Conservation (phyloP, 2,797 vertebrate species). For the Notamacropus eugenii region DNA sequence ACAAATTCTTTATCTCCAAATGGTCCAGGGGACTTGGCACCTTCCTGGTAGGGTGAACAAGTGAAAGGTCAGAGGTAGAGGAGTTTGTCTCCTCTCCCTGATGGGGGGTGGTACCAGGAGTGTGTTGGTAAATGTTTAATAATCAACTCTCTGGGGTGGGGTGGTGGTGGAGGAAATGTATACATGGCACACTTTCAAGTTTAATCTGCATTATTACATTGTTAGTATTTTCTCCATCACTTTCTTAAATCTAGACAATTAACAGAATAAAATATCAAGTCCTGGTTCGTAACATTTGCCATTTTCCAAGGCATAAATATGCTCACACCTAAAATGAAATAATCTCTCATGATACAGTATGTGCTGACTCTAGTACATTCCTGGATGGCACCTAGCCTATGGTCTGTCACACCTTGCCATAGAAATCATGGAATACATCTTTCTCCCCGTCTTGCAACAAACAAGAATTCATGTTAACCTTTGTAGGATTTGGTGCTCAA, state of each 20-base stretch:
- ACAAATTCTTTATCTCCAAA: not conserved
- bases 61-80: not conserved
- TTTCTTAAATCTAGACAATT: not conserved
- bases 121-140: not conserved
- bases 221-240: not conserved
- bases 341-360: not conserved
- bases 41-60: not conserved
- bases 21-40: not conserved
- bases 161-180: not conserved
- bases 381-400: not conserved
- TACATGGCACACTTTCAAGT: not conserved
- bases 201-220: not conserved
- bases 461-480: not conserved
- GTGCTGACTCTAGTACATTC: not conserved
- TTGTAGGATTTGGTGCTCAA: not conserved
- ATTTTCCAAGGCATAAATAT: not conserved
- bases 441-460: not conserved
- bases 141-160: not conserved
- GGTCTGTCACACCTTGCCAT: not conserved
- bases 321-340: not conserved
- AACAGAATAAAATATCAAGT: not conserved
- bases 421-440: not conserved
- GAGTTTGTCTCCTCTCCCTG: not conserved
- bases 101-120: not conserved
- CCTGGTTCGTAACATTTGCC: not conserved